These are phyloP conservation scores for Philopotamus ludificatus DNA, from an alignment of 1,140 invertebrate species.

Conservation along the genomic window DNA sequence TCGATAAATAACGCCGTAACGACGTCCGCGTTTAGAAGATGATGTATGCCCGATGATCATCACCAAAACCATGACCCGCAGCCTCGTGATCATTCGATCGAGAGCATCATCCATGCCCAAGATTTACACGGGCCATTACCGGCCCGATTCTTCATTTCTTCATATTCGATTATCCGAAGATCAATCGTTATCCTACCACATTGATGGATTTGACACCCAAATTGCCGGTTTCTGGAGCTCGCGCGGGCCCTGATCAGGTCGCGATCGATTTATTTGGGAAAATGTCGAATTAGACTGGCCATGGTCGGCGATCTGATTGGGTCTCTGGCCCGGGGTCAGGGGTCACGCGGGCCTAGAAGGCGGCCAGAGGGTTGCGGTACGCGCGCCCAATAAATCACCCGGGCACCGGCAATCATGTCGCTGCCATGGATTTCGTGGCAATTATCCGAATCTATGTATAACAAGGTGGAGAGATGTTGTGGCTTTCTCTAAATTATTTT, in stretches of 20 bases:
- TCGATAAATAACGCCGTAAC: too few species aligned
- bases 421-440: too few species aligned
- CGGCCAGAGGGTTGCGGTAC: too few species aligned
- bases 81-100: background rate
- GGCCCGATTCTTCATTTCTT: background rate
- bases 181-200: background rate
- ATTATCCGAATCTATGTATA: too few species aligned
- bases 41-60: background rate
- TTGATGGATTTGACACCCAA: slow-evolving; percentile 19
- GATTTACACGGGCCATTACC: background rate
- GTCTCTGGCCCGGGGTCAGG: too few species aligned
- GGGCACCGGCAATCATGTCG: too few species aligned
- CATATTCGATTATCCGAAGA: background rate
- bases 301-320: background rate
- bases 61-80: background rate
- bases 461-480: too few species aligned
- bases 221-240: slow-evolving; percentile 13
- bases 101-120: background rate
- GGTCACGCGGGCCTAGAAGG: too few species aligned
- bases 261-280: slow-evolving; percentile 15
- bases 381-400: too few species aligned
- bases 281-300: slow-evolving; percentile 11
- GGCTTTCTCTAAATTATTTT: too few species aligned
- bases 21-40: too few species aligned
- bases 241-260: background rate